Conservation (phyloP, 2,888 invertebrate species). For the Shargacucullia verbasci region DNA sequence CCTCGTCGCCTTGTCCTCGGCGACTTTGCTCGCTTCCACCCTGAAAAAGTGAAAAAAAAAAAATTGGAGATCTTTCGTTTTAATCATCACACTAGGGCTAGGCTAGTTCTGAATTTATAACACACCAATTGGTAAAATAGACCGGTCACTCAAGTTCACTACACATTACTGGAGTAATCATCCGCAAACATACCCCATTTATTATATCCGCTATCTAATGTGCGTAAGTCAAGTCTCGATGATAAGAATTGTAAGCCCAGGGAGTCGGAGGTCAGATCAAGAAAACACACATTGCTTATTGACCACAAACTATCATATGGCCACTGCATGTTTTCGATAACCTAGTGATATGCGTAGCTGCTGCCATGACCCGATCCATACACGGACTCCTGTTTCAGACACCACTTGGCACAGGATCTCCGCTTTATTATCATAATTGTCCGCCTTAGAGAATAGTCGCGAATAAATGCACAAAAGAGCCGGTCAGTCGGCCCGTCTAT, state of each 20-base stretch:
- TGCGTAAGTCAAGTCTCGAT: slow-evolving; percentile 75
- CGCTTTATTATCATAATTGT: slow-evolving; percentile 37
- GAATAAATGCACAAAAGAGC: slow-evolving; percentile 37
- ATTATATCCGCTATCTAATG: slow-evolving; percentile 85
- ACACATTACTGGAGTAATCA: slow-evolving; percentile 77
- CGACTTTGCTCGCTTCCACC: slow-evolving; percentile 82
- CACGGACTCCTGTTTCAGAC: slow-evolving; percentile 61
- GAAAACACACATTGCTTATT: slow-evolving; percentile 79
- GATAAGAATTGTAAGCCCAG: slow-evolving; percentile 78
- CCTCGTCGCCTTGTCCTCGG: slow-evolving; percentile 83
- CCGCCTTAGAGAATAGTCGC: slow-evolving; percentile 27
- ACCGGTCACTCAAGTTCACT: slow-evolving; percentile 69
- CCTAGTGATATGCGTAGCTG: slow-evolving; percentile 68
- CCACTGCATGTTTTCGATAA: slow-evolving; percentile 82
- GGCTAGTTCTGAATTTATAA: slow-evolving; percentile 36
- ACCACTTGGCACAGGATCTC: slow-evolving; percentile 58
- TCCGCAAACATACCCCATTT: slow-evolving; percentile 84
- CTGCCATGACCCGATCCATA: slow-evolving; percentile 73
- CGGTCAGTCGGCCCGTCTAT: slow-evolving; percentile 32
- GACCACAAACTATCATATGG: slow-evolving; percentile 76
- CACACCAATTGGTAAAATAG: slow-evolving; percentile 62
- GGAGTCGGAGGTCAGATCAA: slow-evolving; percentile 77
- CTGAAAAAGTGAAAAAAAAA: slow-evolving; percentile 68
- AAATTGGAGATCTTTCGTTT: slow-evolving; percentile 29
- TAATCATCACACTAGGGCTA: slow-evolving; percentile 5